Evolutionary conservation across 2,888 invertebrate species (phyloP), one percentile per base, ranked within the genome.

Genomic region (Mechanitis messenoides): DNA sequence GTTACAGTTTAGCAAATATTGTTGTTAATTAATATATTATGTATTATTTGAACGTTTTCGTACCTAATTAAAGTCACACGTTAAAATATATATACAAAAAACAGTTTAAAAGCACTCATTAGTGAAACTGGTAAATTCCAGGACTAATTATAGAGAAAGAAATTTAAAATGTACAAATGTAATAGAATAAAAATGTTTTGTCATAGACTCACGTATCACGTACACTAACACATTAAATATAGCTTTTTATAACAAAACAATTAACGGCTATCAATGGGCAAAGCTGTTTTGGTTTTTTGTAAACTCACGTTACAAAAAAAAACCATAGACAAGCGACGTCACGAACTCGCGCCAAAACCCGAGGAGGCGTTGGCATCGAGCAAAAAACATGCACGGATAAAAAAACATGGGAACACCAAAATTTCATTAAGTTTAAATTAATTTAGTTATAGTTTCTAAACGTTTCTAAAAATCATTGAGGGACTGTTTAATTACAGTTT

Each of bases 251-350:
- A 61, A 73, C 74, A 71, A 77, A 77, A 69, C 78, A 76, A 81
- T 81, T 80, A 81, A 77, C 76, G 74, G 72, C 74, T 82, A 82
- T 80, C 80, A 81, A 79, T 80, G 77, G 72, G 73, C 72, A 72
- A 71, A 74, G 73, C 74, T 72, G 74, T 70, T 71, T 67, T 69
- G 72, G 77, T 80, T 80, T 77, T 66, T 74, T 71, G 62, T 59
- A 58, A 59, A 35, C 53, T 63, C 53, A 60, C 53, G 59, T 50
- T 60, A 56, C 66, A 68, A 70, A 71, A 71, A 71, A 77, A 75
- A 72, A 69, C 69, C 71, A 73, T 74, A 76, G 78, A 77, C 75
- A 73, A 71, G 72, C 70, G 72, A 72, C 72, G 70, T 74, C 72
- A 72, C 72, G 72, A 72, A 74, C 77, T 76, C 78, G 75, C 77